A percentile compares a stretch with the other conserved stretches of the same genome.
phyloP scores from a whole-genome alignment of 2,797 vertebrate species.

The Crenichthys baileyi region DNA sequence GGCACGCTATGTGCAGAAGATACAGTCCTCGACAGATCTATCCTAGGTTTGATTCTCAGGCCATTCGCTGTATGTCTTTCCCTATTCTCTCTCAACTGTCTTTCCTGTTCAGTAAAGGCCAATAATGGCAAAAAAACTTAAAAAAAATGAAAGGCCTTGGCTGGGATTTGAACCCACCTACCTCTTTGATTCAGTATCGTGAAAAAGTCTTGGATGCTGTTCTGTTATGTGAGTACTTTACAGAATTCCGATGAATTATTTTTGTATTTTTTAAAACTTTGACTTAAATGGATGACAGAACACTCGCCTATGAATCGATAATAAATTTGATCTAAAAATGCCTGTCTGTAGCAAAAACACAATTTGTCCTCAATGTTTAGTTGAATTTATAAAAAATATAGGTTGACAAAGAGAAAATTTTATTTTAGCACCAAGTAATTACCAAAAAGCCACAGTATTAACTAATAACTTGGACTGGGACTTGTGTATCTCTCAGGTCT shows the following conservation, averaged over 20 bases:
- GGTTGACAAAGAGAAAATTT: background rate
- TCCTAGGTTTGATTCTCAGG: background rate
- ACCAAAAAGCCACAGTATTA: background rate
- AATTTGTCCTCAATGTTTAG: background rate
- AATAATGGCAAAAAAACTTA: background rate
- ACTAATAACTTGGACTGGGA: background rate
- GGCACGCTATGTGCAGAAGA: background rate
- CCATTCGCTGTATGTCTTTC: background rate
- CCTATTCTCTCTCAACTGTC: background rate
- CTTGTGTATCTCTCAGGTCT: background rate
- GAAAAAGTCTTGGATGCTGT: background rate
- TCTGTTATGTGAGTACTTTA: background rate
- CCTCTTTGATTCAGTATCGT: too few relatives aligned
- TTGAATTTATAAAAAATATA: background rate
- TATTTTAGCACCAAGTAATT: background rate
- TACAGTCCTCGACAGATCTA: background rate
- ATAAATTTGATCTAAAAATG: background rate
- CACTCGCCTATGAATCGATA: too few relatives aligned
- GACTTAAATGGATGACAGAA: too few relatives aligned
- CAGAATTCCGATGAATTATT: background rate
- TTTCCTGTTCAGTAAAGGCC: background rate
- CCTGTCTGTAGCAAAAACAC: background rate
- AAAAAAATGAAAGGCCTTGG: background rate
- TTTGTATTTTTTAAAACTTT: background rate
- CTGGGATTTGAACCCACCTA: background rate